A percentile compares a stretch with the other conserved stretches of the same genome.
Conservation (phyloP, 2,113 vertebrate species). For the Pongo pygmaeus region DNA sequence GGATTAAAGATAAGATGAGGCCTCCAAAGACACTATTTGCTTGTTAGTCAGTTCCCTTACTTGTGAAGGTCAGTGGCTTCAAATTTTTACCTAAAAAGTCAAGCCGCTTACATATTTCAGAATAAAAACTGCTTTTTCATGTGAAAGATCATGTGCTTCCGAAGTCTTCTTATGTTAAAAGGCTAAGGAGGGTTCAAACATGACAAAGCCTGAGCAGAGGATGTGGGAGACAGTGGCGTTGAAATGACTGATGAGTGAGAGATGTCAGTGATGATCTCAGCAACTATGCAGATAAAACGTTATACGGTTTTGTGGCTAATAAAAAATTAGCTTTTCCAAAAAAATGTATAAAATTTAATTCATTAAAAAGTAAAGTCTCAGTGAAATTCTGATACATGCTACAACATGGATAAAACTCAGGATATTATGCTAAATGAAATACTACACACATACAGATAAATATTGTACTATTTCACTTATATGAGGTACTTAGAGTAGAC, state of each 20-base stretch:
- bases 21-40: constrained; percentile 12
- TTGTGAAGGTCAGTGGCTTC: constrained; percentile 23
- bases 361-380: background rate
- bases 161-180: constrained; percentile 13
- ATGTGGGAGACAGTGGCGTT: background rate
- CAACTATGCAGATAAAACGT: background rate
- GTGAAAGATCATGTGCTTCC: background rate
- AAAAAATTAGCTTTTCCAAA: background rate
- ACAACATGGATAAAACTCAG: background rate
- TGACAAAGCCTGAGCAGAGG: background rate
- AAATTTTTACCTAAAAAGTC: constrained; percentile 46
- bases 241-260: background rate
- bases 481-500: background rate
- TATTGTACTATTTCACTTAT: background rate
- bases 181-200: constrained; percentile 18
- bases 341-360: background rate
- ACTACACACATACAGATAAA: background rate
- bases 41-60: background rate
- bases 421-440: background rate
- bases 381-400: background rate
- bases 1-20: background rate
- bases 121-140: background rate
- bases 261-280: background rate
- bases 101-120: constrained; percentile 34
- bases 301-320: background rate